Evolutionary conservation across 2,888 invertebrate genomes (phyloP), one percentile per base, ranked within the genome.

Genomic region (Kuschelorhynchus macadamiae): DNA sequence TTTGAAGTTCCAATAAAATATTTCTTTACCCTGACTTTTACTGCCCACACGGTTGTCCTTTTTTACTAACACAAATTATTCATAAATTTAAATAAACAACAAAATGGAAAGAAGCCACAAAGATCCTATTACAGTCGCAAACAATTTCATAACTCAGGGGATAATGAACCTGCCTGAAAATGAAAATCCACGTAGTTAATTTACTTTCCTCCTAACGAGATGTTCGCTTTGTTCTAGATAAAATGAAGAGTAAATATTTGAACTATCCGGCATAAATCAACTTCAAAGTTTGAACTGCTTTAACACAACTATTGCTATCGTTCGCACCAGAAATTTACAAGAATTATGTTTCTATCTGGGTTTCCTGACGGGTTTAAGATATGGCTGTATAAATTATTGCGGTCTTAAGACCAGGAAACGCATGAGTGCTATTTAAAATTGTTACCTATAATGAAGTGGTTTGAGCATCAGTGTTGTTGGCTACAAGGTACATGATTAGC

Each of bases 161-260:
- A 49, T 49, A 49, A 49, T 49, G 49, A 49, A 49, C 49, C n/a
- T 49, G 25, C 21, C 49, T n/a, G 16, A 46, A 5, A n/a, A n/a
- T n/a, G 14, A 16, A 18, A 17, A 46, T 49, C 49, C 49, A 30
- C 21, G 44, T 17, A 44, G 49, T 49, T 49, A 49, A 49, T 49
- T 49, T 49, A 30, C 30, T 49, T 49, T 49, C 25, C 49, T 49
- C 25, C 18, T 49, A 14, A 25, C 49, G 49, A 49, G 49, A 49
- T 49, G 49, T 14, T 12, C 14, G 49, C 49, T 20, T 49, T 49
- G 49, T 49, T 49, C 49, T 49, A 49, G 49, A 49, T 49, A 49
- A 49, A 49, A 49, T 49, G 49, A 18, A 49, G 49, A 49, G 49
- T 49, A 49, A 49, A 49, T 49, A 49, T 49, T 49, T 49, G 49